A percentile compares a stretch with the other conserved stretches of the same genome.
These are phyloP conservation scores for Phalacrocorax aristotelis DNA, from an alignment of 2,113 vertebrate species.

Conservation along the genomic window DNA sequence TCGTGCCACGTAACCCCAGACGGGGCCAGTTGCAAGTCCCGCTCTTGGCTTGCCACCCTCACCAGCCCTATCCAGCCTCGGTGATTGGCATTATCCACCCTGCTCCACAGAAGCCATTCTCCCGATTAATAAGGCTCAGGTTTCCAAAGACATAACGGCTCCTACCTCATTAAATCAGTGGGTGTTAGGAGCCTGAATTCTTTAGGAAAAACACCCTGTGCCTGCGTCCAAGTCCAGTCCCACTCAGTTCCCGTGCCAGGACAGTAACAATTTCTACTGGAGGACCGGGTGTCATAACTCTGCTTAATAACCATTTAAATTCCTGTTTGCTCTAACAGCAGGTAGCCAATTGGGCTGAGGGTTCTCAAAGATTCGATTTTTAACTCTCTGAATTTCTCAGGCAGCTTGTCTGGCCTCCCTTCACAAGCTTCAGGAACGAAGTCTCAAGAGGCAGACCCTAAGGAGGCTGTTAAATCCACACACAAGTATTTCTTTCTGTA, in stretches of 20 bases:
- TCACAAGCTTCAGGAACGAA: neutral
- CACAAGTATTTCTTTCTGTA: neutral
- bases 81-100: accelerated
- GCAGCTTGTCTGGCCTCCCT: neutral
- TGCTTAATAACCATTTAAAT: neutral
- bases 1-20: accelerated
- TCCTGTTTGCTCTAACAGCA: neutral
- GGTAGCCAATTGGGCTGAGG: neutral
- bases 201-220: neutral
- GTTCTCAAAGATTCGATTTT: neutral
- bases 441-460: neutral
- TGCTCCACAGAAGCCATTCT: neutral
- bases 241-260: neutral
- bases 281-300: neutral
- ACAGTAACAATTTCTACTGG: neutral
- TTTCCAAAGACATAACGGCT: neutral
- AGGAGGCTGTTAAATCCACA: neutral
- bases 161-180: neutral
- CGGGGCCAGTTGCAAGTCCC: neutral
- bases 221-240: neutral
- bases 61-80: neutral
- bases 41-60: neutral
- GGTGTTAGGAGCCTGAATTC: neutral
- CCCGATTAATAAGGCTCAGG: neutral
- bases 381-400: neutral